Evolutionary conservation across 30 jellyfish, hydroid and myxozoan genomes (phyloP).

Genomic region (Sanderia malayensis): DNA sequence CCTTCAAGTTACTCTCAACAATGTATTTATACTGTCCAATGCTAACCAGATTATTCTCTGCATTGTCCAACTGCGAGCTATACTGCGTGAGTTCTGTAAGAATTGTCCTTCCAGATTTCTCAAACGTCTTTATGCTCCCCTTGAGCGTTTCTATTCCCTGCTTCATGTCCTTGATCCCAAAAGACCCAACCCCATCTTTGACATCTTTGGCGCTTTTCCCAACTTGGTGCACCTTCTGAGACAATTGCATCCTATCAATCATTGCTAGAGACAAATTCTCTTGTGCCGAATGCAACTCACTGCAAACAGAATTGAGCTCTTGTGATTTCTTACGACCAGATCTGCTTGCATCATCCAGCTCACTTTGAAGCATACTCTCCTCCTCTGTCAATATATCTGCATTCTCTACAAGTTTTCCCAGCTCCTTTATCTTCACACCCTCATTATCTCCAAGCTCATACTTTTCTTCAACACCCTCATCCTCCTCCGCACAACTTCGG

Average conservation of each 20-base stretch:
- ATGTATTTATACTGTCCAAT: slow-evolving; percentile 72
- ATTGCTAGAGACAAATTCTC: slow-evolving; percentile 78
- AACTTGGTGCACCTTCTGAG: slow-evolving; percentile 67
- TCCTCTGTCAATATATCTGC: slow-evolving; percentile 66
- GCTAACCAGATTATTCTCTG: slow-evolving; percentile 62
- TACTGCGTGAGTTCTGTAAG: slow-evolving; percentile 61
- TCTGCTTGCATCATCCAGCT: slow-evolving; percentile 60
- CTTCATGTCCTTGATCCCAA: slow-evolving; percentile 63
- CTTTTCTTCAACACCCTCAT: background rate
- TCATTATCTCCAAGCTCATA: slow-evolving; percentile 13
- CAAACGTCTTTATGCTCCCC: slow-evolving; percentile 56
- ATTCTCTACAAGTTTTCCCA: slow-evolving; percentile 42
- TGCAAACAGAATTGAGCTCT: slow-evolving; percentile 49
- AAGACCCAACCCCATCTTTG: slow-evolving; percentile 34
- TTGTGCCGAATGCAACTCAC: slow-evolving; percentile 75
- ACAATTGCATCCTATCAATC: slow-evolving; percentile 80
- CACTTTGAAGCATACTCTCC: slow-evolving; percentile 64
- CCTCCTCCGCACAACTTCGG: background rate
- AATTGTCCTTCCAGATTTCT: slow-evolving; percentile 62
- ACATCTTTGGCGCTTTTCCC: slow-evolving; percentile 47
- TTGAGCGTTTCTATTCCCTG: slow-evolving; percentile 58
- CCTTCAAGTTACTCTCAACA: slow-evolving; percentile 64
- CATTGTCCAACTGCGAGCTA: slow-evolving; percentile 66
- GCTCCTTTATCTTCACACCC: background rate
- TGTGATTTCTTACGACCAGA: slow-evolving; percentile 24